These are phyloP conservation scores for Sarcophilus harrisii DNA, from an alignment of 2,797 vertebrate genomes.

Conservation along the genomic window DNA sequence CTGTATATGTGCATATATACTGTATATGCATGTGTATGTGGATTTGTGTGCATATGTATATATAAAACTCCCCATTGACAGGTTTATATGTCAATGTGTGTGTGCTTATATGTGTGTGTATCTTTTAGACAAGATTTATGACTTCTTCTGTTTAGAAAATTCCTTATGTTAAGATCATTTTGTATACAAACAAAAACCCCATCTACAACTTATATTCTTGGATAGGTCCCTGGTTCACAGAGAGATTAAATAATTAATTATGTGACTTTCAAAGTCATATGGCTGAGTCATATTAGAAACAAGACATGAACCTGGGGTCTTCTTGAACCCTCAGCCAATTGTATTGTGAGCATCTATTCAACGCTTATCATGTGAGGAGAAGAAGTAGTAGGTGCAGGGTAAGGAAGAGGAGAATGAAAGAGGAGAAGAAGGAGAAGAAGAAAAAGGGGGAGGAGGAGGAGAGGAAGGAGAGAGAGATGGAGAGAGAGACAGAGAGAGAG, in stretches of 20 bases:
- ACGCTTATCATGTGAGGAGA: not conserved
- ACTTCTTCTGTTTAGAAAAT: not conserved
- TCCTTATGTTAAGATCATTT: not conserved
- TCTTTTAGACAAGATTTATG: too few species aligned
- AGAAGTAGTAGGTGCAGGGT: too few species aligned
- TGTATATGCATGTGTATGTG: not conserved
- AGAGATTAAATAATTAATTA: too few species aligned
- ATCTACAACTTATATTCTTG: not conserved
- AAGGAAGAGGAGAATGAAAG: too few species aligned
- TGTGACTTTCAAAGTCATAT: too few species aligned
- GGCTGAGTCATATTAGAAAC: too few species aligned
- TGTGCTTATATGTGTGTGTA: too few species aligned
- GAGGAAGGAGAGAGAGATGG: not conserved
- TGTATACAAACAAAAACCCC: not conserved
- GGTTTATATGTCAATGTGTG: not conserved
- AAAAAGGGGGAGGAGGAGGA: not conserved
- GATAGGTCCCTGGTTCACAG: not conserved
- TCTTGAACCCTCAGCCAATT: too few species aligned
- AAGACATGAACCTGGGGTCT: not conserved
- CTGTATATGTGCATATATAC: too few species aligned
- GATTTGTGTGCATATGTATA: not conserved
- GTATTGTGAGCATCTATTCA: not conserved
- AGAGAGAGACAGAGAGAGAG: not conserved
- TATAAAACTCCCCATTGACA: not conserved
- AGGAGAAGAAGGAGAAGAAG: not conserved